phyloP scores from a whole-genome alignment of 2,797 vertebrate species.

The Cyclopterus lumpus region DNA sequence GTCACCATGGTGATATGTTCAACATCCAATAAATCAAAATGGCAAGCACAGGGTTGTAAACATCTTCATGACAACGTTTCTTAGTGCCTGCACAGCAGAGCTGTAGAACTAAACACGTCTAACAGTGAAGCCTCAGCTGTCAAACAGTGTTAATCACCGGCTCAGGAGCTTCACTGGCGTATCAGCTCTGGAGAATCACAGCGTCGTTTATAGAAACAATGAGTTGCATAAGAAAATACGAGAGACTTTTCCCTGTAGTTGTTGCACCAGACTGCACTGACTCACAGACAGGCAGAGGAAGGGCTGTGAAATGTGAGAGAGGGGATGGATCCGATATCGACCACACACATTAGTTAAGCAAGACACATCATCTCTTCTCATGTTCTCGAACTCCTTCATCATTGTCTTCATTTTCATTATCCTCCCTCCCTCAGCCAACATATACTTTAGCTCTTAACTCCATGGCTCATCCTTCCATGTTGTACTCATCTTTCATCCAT shows the following conservation, averaged over 20 bases:
- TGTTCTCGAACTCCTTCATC: conserved; percentile 52
- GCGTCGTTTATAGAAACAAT: conserved; percentile 10
- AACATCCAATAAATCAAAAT: neutral
- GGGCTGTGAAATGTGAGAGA: conserved; percentile 59
- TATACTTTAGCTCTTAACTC: conserved; percentile 11
- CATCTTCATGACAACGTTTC: neutral
- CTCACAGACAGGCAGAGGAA: conserved; percentile 34
- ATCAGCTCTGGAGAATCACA: conserved; percentile 9
- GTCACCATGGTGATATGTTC: neutral
- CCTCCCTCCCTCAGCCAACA: conserved; percentile 23
- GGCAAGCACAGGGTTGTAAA: neutral
- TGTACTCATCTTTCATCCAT: conserved; percentile 28
- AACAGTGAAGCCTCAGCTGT: conserved; percentile 3
- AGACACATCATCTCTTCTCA: conserved; percentile 50
- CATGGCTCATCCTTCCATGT: conserved; percentile 10
- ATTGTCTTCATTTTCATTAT: conserved; percentile 35
- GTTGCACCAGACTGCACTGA: conserved; percentile 35
- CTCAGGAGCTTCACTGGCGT: neutral
- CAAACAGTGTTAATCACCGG: conserved; percentile 21
- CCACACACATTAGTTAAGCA: conserved; percentile 63
- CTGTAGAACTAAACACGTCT: conserved; percentile 1
- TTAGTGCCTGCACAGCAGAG: neutral
- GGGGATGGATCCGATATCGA: conserved; percentile 58
- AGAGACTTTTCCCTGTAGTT: conserved; percentile 14
- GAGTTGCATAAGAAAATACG: conserved; percentile 8